Evolutionary conservation across 2,888 invertebrate species (phyloP), one percentile per base, ranked within the genome.

Genomic region (Aethes cnicana): DNA sequence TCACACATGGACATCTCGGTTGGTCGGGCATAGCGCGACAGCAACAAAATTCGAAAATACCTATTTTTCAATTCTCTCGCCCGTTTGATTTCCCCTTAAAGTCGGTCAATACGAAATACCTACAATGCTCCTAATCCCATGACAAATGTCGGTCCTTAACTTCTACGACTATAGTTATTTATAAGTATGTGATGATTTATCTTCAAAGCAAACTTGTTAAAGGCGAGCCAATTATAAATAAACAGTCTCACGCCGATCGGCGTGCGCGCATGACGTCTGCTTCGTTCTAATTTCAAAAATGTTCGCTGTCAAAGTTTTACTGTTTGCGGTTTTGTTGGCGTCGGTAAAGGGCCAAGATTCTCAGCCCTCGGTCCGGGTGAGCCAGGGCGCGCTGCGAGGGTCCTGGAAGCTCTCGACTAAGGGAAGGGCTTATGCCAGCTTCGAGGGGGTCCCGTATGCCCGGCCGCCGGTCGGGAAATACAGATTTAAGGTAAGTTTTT

Each of bases 361-460:
- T 0, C 77, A 77, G 11, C 88, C 88, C 0, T 61, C 75, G 1
- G 77, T 86, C 1, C 72, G 80, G 47, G 71, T 87, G 0, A 59
- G 72, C 1, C 71, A 82, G 44, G 90, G 90, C 0, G 42, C 77
- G 0, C 53, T 90, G 0, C 79, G 78, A 42, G 90, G 90, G 0
- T 44, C 75, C 0, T 90, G 88, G 90, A 81, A 77, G 48, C 64
- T 72, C 1, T 84, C 90, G 0, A 72, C 77, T 1, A 77, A 81
- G 35, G 83, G 88, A 14, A 68, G 90, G 57, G 66, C 71, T 0
- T 92, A 84, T 58, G 91, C 91, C 5, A 92, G 92, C 25, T 94
- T 93, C 61, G 85, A 92, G 60, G 93, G 94, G 0, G 81, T 94
- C 36, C 94, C 94, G 0, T 94, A 93, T 62, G 94, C 94, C 0